Conservation (phyloP, 1,140 invertebrate species). For the Trachymyrmex cornetzi region DNA sequence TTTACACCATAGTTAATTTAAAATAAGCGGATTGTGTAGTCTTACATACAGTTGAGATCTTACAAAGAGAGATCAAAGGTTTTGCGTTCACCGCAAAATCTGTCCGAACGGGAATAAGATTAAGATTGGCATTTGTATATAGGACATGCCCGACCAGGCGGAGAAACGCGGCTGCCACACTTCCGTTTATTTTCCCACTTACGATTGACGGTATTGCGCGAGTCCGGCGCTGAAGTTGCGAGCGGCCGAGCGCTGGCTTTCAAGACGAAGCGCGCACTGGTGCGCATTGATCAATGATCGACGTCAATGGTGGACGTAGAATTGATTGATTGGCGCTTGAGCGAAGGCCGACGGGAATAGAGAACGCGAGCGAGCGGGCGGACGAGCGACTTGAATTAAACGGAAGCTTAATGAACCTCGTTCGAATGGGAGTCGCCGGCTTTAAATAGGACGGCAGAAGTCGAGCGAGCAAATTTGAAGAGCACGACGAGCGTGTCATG, state of each 20-base stretch:
- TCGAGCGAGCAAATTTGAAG: conserved; percentile 60
- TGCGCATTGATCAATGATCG: conserved; percentile 52
- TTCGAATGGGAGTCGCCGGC: conserved; percentile 54
- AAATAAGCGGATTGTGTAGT: too few relatives aligned
- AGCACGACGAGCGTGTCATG: conserved; percentile 62
- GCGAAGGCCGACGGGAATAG: conserved; percentile 52
- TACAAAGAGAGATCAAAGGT: not conserved
- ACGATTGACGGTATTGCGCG: conserved; percentile 17
- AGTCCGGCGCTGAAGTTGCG: conserved; percentile 3
- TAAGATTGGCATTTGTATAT: not conserved
- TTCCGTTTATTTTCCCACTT: conserved; percentile 55
- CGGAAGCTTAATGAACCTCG: conserved; percentile 52
- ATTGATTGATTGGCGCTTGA: conserved; percentile 52
- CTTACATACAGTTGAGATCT: not conserved
- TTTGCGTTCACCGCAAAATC: not conserved
- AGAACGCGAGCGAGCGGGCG: conserved; percentile 18
- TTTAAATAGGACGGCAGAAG: conserved; percentile 60
- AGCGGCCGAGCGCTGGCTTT: not conserved
- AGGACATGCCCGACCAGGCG: not conserved
- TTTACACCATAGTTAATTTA: not conserved
- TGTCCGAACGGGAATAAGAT: not conserved
- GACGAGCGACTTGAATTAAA: conserved; percentile 50
- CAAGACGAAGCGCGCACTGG: not conserved
- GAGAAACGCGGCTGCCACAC: not conserved
- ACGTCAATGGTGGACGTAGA: conserved; percentile 32